These are phyloP conservation scores for Gracilinanus agilis DNA, from an alignment of 2,113 vertebrate species.

Conservation along the genomic window DNA sequence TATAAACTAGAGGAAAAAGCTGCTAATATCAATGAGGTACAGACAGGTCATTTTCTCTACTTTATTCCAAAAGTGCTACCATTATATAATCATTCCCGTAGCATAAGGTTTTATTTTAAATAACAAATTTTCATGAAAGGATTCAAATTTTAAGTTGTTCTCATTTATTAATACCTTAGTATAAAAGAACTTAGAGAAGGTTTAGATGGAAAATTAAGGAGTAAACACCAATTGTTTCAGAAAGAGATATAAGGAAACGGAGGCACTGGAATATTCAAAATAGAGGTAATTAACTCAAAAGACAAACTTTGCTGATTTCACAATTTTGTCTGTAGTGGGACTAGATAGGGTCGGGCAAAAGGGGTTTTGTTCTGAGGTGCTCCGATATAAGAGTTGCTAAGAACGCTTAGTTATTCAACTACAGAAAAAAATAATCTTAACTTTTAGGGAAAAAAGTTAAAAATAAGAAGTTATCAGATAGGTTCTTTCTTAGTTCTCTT, in stretches of 20 bases:
- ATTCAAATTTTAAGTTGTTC: neutral
- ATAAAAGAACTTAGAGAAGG: neutral
- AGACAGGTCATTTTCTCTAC: neutral
- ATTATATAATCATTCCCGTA: neutral
- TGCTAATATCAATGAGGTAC: neutral
- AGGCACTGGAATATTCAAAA: neutral
- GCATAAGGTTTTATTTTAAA: neutral
- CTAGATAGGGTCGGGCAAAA: neutral
- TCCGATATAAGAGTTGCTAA: neutral
- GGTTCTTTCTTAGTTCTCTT: neutral
- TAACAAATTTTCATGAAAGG: neutral
- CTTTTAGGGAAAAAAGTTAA: neutral
- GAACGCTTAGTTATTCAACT: neutral
- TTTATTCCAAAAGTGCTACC: neutral
- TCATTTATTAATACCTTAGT: neutral
- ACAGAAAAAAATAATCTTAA: neutral
- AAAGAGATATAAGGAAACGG: neutral
- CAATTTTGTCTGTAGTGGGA: neutral
- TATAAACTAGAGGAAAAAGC: neutral
- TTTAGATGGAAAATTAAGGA: slow-evolving; percentile 25
- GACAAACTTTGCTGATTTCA: neutral
- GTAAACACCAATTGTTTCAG: neutral
- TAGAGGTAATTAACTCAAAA: neutral
- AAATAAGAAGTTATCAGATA: neutral
- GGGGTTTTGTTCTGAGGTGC: neutral